Conservation (phyloP, 2,888 invertebrate species). For the Cryptocheilus praepositus region DNA sequence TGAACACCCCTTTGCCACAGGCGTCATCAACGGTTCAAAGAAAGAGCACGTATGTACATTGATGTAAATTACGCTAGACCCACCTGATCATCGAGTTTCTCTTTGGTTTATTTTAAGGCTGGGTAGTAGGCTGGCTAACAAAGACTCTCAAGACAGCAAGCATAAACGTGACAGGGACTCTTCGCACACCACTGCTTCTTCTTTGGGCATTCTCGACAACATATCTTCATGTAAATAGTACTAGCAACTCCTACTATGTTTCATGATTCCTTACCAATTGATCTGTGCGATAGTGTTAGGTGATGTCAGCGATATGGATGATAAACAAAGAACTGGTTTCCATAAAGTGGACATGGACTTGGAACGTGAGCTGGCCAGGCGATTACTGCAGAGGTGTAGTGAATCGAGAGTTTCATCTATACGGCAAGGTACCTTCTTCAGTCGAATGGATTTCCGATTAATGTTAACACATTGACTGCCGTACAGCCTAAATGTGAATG, state of each 20-base stretch:
- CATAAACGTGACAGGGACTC: slow-evolving; percentile 14
- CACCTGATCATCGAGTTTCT: background rate
- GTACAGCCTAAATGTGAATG: no score
- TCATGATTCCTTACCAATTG: background rate
- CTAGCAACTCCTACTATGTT: background rate
- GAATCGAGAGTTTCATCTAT: slow-evolving; percentile 15
- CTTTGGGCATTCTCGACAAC: slow-evolving; percentile 65
- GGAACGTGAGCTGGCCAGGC: slow-evolving; percentile 64
- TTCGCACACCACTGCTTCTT: slow-evolving; percentile 50
- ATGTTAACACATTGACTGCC: no score
- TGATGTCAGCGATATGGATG: slow-evolving; percentile 44
- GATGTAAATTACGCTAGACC: no score
- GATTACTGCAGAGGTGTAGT: slow-evolving; percentile 62
- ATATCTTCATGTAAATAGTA: slow-evolving; percentile 58
- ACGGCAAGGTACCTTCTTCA: slow-evolving; percentile 29
- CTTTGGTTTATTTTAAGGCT: slow-evolving; percentile 18
- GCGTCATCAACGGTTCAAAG: slow-evolving; percentile 74
- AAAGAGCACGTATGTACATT: slow-evolving; percentile 59
- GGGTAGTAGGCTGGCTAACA: slow-evolving; percentile 16
- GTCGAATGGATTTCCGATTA: no score
- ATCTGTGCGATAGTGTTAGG: slow-evolving; percentile 52
- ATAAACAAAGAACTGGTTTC: slow-evolving; percentile 35
- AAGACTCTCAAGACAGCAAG: background rate
- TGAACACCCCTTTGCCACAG: slow-evolving; percentile 72
- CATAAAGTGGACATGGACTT: slow-evolving; percentile 31